Conservation (phyloP, 2,888 invertebrate genomes). For the Scelioninae gen. 1 region DNA sequence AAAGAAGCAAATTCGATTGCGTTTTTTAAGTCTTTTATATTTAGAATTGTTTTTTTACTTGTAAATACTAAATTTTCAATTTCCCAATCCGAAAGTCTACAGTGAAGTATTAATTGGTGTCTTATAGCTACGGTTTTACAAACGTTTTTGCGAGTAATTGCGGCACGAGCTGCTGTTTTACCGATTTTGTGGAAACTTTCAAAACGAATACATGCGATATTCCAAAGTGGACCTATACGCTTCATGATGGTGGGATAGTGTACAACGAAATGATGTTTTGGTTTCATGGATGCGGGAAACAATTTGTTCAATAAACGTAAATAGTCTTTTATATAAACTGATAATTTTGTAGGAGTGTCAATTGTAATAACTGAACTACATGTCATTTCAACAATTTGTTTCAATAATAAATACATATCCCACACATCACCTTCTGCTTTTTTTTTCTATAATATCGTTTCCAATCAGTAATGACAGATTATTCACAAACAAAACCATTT, state of each 20-base stretch:
- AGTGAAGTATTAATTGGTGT: slow-evolving; percentile 51
- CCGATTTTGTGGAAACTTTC: slow-evolving; percentile 59
- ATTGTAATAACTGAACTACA: slow-evolving; percentile 42
- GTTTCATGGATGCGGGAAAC: slow-evolving; percentile 23
- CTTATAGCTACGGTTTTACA: slow-evolving; percentile 53
- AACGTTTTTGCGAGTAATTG: slow-evolving; percentile 35
- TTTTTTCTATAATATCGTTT: slow-evolving; percentile 62
- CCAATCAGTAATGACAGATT: slow-evolving; percentile 9
- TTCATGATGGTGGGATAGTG: slow-evolving; percentile 66
- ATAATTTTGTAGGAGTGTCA: slow-evolving; percentile 30
- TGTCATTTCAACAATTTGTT: slow-evolving; percentile 60
- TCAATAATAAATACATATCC: slow-evolving; percentile 64
- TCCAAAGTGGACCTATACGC: slow-evolving; percentile 57
- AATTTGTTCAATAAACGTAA: slow-evolving; percentile 24
- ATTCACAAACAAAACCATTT: slow-evolving; percentile 18
- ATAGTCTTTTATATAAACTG: slow-evolving; percentile 59
- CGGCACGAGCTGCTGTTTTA: slow-evolving; percentile 49
- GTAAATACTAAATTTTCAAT: neutral
- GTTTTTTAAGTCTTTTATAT: neutral
- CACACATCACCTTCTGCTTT: slow-evolving; percentile 55
- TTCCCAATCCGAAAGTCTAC: neutral
- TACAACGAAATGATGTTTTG: slow-evolving; percentile 26
- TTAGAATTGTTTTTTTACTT: slow-evolving; percentile 1
- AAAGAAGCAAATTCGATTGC: slow-evolving; percentile 7
- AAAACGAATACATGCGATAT: slow-evolving; percentile 22